Evolutionary conservation across 2,888 invertebrate genomes (phyloP), one percentile per base, ranked within the genome.

Genomic region (Rapana venosa): DNA sequence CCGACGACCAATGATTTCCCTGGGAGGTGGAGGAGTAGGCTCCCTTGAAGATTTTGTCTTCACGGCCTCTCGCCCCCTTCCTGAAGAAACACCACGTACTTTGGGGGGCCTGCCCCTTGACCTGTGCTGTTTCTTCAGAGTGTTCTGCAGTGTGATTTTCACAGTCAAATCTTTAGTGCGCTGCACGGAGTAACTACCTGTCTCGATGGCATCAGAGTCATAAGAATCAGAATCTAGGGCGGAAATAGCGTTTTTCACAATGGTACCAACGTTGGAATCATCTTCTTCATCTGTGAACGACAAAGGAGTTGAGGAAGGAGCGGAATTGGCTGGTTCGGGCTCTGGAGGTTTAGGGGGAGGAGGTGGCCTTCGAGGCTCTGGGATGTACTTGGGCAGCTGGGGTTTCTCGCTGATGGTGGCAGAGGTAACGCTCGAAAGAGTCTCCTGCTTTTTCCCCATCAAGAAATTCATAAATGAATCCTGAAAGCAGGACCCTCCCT

Each of bases 361-460:
- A 36, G 91, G 92, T n/a, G 93, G 94, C 47, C 94, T 90, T 20
- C 92, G 93, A 2, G 95, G 94, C 89, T 95, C 95, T 8, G 95
- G 95, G 85, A 95, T 94, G 92, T 95, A 95, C 90, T 95, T 95
- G 85, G 95, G 95, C 91, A 95, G 91, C 92, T 93, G 93, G 66
- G 95, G 95, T 91, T 94, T 94, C 56, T 93, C 92, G 86, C 93
- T 93, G 77, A 95, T 93, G 77, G 94, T 93, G 91, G 94, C 93
- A 90, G 93, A 94, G 90, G 94, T 95, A 77, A 95, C 94, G 91
- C 95, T 95, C 11, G 95, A 95, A 85, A 96, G 91, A 13, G 96
- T 96, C 91, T 96, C 95, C 74, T 94, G 94, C 88, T 95, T 95
- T 88, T 95, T 94, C 26, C 96, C 96, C 92, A 95, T 94, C 56